These are phyloP conservation scores for Ectropis crepuscularia DNA, from an alignment of 2,888 invertebrate species.

Conservation along the genomic window DNA sequence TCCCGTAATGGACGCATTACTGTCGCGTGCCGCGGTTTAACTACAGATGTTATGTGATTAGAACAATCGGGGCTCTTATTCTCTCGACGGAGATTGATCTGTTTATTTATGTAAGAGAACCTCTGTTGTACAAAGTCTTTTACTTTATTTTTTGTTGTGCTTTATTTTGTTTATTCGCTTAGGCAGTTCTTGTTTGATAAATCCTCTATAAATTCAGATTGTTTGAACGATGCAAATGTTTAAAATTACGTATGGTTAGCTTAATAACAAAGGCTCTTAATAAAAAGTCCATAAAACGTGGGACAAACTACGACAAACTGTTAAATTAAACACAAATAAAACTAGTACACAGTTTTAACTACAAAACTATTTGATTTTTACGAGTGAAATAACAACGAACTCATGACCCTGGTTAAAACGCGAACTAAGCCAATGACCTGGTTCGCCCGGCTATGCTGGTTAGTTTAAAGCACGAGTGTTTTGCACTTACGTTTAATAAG, in stretches of 20 bases:
- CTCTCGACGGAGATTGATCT: constrained; percentile 12
- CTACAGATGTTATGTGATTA: constrained; percentile 53
- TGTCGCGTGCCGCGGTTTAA: constrained; percentile 60
- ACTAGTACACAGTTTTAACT: neutral
- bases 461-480: constrained; percentile 5
- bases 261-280: too few relatives aligned
- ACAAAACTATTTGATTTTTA: constrained; percentile 10
- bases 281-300: too few relatives aligned
- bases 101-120: constrained; percentile 10
- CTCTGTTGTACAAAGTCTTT: too few relatives aligned
- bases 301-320: neutral
- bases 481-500: constrained; percentile 9
- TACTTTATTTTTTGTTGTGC: too few relatives aligned
- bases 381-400: constrained; percentile 30
- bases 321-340: neutral
- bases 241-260: too few relatives aligned
- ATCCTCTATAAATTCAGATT: too few relatives aligned
- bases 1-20: constrained; percentile 46
- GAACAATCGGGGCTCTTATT: constrained; percentile 26
- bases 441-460: constrained; percentile 14
- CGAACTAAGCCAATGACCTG: constrained; percentile 37
- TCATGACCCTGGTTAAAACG: constrained; percentile 24
- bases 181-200: too few relatives aligned
- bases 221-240: too few relatives aligned
- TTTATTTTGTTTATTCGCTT: too few relatives aligned